These are phyloP conservation scores for Epizoanthus stellaris DNA, from an alignment of 92 coral and sea anemone species.

Conservation along the genomic window DNA sequence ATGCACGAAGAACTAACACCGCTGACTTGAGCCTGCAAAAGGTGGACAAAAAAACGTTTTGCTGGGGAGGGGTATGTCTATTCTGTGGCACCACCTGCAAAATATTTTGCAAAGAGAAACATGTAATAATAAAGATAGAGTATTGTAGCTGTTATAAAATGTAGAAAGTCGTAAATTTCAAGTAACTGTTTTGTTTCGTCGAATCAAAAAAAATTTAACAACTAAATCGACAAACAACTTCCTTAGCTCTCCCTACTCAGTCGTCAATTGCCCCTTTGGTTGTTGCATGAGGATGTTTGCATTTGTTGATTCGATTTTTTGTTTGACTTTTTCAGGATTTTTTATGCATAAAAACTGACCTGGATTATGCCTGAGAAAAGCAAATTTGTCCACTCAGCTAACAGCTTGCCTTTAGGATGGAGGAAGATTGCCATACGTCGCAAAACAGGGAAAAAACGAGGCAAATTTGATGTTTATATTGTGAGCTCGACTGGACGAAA, in stretches of 20 bases:
- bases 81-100: neutral
- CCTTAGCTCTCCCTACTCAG: neutral
- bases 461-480: conserved; percentile 72
- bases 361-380: neutral
- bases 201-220: neutral
- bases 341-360: no score
- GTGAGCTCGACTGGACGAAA: conserved; percentile 76
- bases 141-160: no score
- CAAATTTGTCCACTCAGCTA: conserved; percentile 9
- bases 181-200: no score
- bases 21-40: conserved; percentile 33
- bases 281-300: no score
- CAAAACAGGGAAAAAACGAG: conserved; percentile 68
- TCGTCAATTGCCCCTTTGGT: neutral
- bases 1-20: neutral
- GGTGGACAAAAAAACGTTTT: neutral
- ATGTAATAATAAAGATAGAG: neutral
- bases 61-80: neutral
- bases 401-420: conserved; percentile 74
- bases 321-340: no score
- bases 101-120: neutral
- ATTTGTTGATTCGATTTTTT: no score
- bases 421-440: conserved; percentile 60
- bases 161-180: no score
- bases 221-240: neutral